Base-by-base conservation (phyloP, 1,140 invertebrate species). In the Matsumurasca onukii region DNA sequence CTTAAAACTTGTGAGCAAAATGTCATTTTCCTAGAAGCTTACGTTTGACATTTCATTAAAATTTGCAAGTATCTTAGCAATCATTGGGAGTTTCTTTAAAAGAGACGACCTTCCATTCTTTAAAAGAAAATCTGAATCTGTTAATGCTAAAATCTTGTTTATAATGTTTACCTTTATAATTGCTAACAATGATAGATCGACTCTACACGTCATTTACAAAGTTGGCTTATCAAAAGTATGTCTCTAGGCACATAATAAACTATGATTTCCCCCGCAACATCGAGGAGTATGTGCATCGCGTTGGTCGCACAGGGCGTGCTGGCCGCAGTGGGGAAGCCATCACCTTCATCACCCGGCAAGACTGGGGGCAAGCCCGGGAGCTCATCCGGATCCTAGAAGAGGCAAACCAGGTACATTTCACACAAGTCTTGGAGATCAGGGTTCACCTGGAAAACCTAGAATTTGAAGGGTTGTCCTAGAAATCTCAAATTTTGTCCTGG, bases 281-380 rank as follows among this genome's bases (percentile, higher is more conserved):
- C 17, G 94, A 96, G 81, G 93, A 96, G 79, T 96, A 96, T 81
- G 91, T 96, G 66, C 94, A 96, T 76, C 86, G 94, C 70, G 96
- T 96, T 78, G 94, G 94, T 1, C 85, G 94, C 70, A 96, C 94
- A 30, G 94, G 91, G 25, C 85, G 94, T 34, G 89, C 88, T 48
- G 88, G 91, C 72, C 89, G 90, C 71, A 91, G 88, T 5, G 93
- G 94, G 71, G 94, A 92, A 0, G 91, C 93, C 0, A 95, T 95
- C 80, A 94, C 93, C 5, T 91, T 96, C 77, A 94, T 96, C 81
- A 95, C 93, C 3, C 83, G 86, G 29, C 82, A 82, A 65, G 93
- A 95, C 77, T 85, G 85, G 1, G 89, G 90, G 69, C 91, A 93
- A 79, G 90, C 88, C 20, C 78, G 77, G 69, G 88, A 91, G 73